Percentiles rank a stretch among this genome's conserved stretches.
phyloP scores from a whole-genome alignment of 1,140 invertebrate species.

The Anoplolepis gracilipes region DNA sequence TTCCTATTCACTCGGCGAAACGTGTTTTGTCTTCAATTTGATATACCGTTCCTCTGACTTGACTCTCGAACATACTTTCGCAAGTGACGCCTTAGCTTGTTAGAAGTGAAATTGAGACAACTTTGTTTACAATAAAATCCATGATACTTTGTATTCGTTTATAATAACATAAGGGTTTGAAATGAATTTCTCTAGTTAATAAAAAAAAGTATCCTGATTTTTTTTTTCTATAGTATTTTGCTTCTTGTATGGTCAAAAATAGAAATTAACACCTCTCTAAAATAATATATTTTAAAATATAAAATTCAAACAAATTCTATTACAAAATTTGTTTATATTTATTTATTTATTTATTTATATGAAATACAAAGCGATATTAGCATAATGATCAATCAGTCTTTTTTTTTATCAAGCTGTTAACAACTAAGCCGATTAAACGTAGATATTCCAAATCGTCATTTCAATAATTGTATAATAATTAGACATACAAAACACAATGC shows the following conservation, averaged over 20 bases:
- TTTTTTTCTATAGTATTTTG: background rate
- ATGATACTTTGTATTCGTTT: background rate
- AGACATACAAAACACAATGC: background rate
- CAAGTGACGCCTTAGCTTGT: conserved; percentile 20
- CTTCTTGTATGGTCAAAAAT: background rate
- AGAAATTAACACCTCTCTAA: background rate
- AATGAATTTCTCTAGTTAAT: background rate
- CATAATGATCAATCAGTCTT: background rate
- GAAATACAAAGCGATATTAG: background rate
- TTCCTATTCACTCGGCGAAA: conserved; percentile 61
- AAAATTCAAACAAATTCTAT: background rate
- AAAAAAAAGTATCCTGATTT: background rate
- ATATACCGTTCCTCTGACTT: conserved; percentile 49
- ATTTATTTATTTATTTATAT: background rate
- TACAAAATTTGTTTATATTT: background rate
- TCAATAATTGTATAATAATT: conserved; percentile 24
- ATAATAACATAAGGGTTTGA: background rate
- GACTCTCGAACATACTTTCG: conserved; percentile 31
- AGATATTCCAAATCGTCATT: background rate
- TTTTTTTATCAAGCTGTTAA: background rate
- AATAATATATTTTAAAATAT: background rate
- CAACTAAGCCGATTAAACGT: background rate
- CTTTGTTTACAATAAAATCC: background rate
- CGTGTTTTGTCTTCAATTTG: conserved; percentile 52
- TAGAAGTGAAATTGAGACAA: conserved; percentile 20